phyloP scores from a whole-genome alignment of 2,797 vertebrate species.

The Morus bassanus region DNA sequence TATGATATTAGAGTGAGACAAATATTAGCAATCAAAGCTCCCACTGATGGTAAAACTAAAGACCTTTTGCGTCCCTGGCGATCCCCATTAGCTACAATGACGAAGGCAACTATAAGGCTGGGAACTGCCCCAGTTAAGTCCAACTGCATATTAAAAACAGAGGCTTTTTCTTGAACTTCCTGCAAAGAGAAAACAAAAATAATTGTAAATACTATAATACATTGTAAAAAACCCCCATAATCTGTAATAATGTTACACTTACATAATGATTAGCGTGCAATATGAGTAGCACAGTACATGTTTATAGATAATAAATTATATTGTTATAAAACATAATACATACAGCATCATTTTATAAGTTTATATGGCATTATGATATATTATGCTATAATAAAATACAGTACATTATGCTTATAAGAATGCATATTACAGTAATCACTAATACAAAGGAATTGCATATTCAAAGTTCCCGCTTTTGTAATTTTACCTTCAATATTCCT shows the following conservation, averaged over 20 bases:
- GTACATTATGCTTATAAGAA: not conserved
- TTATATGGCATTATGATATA: not conserved
- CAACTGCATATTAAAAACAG: conserved; percentile 85
- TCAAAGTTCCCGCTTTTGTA: not conserved
- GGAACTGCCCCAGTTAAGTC: conserved; percentile 85
- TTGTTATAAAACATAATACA: not conserved
- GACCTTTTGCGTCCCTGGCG: conserved; percentile 86
- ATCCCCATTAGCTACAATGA: conserved; percentile 90
- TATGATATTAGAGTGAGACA: conserved; percentile 79
- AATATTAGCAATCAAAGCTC: conserved; percentile 75
- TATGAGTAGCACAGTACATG: not conserved
- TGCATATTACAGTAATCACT: not conserved
- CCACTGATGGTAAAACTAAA: conserved; percentile 84
- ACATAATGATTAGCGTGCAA: not conserved
- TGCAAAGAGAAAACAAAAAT: conserved; percentile 72
- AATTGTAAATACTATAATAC: not conserved
- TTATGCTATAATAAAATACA: not conserved
- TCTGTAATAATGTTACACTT: not conserved
- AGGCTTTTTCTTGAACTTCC: conserved; percentile 89
- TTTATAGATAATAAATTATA: not conserved
- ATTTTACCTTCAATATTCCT: not conserved
- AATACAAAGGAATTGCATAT: not conserved
- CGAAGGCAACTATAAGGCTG: conserved; percentile 85
- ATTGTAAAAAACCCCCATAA: not conserved
- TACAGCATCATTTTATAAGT: not conserved